Percentiles rank a stretch among this genome's conserved stretches.
Evolutionary conservation across 1,140 invertebrate species (phyloP).

Genomic region (Drosophila tristis): DNA sequence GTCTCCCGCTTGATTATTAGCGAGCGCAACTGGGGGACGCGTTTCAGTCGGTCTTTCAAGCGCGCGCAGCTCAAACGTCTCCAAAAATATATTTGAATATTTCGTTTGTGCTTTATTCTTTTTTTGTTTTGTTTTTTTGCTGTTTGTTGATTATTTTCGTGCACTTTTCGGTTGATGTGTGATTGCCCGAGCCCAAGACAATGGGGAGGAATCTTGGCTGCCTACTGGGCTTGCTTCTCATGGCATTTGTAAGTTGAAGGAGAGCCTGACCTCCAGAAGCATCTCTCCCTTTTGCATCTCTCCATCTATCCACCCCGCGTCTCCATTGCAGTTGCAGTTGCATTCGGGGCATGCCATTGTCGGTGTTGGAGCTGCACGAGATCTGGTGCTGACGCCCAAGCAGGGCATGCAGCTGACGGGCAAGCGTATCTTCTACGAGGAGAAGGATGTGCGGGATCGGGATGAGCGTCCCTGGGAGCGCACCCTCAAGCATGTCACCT

Average conservation of each 20-base stretch:
- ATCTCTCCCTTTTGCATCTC: not conserved
- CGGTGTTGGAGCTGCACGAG: slow-evolving; percentile 51
- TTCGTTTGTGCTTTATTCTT: not conserved
- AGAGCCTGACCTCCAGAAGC: too few relatives aligned
- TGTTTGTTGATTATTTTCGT: not conserved
- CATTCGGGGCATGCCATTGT: slow-evolving; percentile 49
- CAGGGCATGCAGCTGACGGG: slow-evolving; percentile 58
- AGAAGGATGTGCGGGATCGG: slow-evolving; percentile 17
- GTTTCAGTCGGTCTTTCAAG: slow-evolving; percentile 62
- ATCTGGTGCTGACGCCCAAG: slow-evolving; percentile 76
- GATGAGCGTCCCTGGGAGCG: slow-evolving; percentile 85
- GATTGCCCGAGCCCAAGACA: slow-evolving; percentile 1
- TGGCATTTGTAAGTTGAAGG: slow-evolving; percentile 52
- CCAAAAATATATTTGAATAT: slow-evolving; percentile 8
- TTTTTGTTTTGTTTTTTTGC: slow-evolving; percentile 2
- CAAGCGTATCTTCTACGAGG: slow-evolving; percentile 74
- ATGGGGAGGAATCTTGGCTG: slow-evolving; percentile 43
- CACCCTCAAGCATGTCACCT: slow-evolving; percentile 86
- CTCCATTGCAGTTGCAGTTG: slow-evolving; percentile 27
- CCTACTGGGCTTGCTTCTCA: slow-evolving; percentile 29
- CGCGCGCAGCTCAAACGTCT: slow-evolving; percentile 57
- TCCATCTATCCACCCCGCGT: not conserved
- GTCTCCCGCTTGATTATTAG: slow-evolving; percentile 57
- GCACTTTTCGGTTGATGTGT: slow-evolving; percentile 12
- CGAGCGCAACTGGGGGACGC: slow-evolving; percentile 45